Evolutionary conservation across 1,140 invertebrate genomes (phyloP).

Genomic region (Drosophila bocqueti): DNA sequence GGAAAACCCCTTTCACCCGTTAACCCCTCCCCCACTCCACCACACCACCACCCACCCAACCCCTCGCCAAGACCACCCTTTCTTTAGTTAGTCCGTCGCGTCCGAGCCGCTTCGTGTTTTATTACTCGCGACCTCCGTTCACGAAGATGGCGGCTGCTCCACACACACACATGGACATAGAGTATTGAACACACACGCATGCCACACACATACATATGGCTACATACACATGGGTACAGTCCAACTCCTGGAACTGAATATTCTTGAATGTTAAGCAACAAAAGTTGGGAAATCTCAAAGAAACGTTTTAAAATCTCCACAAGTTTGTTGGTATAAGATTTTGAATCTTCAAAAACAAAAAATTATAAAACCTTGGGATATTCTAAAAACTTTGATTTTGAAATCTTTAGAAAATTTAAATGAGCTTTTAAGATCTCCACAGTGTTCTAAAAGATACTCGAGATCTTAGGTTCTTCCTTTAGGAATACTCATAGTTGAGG

Average conservation of each 20-base stretch:
- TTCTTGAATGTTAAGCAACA: no score
- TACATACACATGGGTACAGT: constrained; percentile 32
- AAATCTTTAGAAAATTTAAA: neutral
- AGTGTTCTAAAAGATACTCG: neutral
- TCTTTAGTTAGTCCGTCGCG: constrained; percentile 34
- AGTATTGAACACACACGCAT: constrained; percentile 32
- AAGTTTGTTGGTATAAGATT: neutral
- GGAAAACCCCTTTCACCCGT: constrained; percentile 18
- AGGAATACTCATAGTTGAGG: no score
- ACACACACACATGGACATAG: constrained; percentile 31
- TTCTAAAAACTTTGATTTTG: no score
- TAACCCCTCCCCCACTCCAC: no score
- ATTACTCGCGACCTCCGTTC: constrained; percentile 81
- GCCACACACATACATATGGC: constrained; percentile 3
- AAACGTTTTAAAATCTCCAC: neutral
- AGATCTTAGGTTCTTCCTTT: no score
- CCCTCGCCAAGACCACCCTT: neutral
- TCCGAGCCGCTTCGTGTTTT: constrained; percentile 73
- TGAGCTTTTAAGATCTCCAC: neutral
- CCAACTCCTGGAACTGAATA: neutral
- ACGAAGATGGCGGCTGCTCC: constrained; percentile 54
- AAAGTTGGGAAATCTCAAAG: neutral
- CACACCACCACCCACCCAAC: neutral
- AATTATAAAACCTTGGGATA: neutral
- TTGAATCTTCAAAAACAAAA: neutral